Evolutionary conservation across 2,888 invertebrate species (phyloP).

Genomic region (Bursaphelenchus okinawaensis): DNA sequence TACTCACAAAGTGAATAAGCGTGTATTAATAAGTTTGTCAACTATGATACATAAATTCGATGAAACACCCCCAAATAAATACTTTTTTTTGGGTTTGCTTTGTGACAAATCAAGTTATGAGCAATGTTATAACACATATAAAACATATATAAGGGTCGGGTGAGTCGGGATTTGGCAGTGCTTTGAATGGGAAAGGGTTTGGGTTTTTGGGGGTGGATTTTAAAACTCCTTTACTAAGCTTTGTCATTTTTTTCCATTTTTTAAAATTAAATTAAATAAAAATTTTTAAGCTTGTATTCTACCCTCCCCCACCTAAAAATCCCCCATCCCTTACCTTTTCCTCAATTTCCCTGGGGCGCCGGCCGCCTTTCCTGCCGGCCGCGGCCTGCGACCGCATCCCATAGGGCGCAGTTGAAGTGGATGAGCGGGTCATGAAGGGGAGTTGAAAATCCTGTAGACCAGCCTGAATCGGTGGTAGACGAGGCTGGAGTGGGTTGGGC

Average conservation of each 20-base stretch:
- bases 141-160: neutral
- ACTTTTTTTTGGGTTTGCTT: neutral
- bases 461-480: constrained; percentile 6
- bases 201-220: neutral
- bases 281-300: neutral
- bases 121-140: neutral
- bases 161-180: neutral
- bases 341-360: constrained; percentile 25
- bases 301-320: too few species aligned
- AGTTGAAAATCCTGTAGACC: constrained; percentile 1
- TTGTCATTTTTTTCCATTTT: too few species aligned
- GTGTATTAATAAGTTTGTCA: neutral
- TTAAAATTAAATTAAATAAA: neutral
- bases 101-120: neutral
- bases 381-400: neutral
- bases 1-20: too few species aligned
- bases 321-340: constrained; percentile 23
- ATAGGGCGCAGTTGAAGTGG: neutral
- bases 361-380: constrained; percentile 21
- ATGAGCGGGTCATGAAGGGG: constrained; percentile 8
- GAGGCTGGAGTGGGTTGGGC: neutral
- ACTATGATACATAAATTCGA: neutral
- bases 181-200: neutral
- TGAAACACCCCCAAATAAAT: neutral
- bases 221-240: neutral